A percentile compares a stretch with the other conserved stretches of the same genome.
phyloP scores from a whole-genome alignment of 2,797 vertebrate species.

The Periparus ater region DNA sequence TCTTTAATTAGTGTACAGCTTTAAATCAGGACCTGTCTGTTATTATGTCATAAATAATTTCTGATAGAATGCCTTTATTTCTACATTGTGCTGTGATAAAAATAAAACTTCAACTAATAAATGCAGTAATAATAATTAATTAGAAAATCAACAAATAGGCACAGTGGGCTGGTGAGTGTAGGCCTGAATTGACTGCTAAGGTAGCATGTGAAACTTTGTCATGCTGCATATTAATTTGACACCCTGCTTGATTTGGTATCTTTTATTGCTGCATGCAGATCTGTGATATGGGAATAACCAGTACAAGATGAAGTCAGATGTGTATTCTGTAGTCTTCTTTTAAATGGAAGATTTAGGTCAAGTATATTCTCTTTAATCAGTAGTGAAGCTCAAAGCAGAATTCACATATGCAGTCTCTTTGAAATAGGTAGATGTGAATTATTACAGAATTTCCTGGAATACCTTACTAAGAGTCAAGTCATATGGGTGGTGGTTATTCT shows the following conservation, averaged over 20 bases:
- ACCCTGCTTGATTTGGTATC: neutral
- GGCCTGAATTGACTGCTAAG: neutral
- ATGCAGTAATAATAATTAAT: neutral
- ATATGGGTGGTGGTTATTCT: neutral
- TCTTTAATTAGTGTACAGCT: neutral
- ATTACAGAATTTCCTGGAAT: neutral
- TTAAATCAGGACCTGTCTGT: neutral
- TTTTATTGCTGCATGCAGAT: neutral
- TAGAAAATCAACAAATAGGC: neutral
- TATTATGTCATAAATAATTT: neutral
- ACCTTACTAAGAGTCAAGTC: neutral
- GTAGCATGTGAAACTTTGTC: neutral
- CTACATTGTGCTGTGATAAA: neutral
- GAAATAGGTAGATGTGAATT: neutral
- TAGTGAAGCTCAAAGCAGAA: neutral
- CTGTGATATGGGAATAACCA: neutral
- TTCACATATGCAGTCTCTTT: neutral
- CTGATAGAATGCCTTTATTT: neutral
- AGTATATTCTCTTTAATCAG: neutral
- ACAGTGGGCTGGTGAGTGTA: neutral
- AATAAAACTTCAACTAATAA: neutral
- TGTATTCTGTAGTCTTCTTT: neutral
- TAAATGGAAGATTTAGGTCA: slow-evolving; percentile 9
- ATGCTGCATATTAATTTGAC: neutral
- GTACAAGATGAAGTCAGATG: neutral